Percentiles rank a stretch among this genome's conserved stretches.
phyloP scores from a whole-genome alignment of 2,113 vertebrate species.

The Typhlomys cinereus region DNA sequence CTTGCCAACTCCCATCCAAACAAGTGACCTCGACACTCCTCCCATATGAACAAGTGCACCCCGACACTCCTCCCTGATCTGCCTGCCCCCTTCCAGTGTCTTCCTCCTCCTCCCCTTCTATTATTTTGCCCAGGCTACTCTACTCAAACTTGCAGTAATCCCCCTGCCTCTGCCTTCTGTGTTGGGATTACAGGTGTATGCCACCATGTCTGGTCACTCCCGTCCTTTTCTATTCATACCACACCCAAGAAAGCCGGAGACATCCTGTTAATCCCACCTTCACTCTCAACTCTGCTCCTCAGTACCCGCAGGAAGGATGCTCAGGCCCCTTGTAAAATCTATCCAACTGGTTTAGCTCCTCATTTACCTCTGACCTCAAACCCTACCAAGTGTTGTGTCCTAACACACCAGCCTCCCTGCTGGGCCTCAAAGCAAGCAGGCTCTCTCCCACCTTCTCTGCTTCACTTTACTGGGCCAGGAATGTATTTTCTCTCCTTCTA shows the following conservation, averaged over 20 bases:
- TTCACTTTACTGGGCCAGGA: not conserved
- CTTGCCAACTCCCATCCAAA: not conserved
- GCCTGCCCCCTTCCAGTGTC: not conserved
- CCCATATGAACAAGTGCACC: no score
- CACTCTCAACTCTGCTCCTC: not conserved
- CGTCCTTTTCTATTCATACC: not conserved
- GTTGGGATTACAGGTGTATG: not conserved
- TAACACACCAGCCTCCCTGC: not conserved
- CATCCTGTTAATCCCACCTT: not conserved
- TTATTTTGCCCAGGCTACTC: not conserved
- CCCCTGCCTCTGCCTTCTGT: not conserved
- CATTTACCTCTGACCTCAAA: not conserved
- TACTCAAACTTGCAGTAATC: not conserved
- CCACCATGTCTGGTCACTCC: not conserved
- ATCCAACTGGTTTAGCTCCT: not conserved
- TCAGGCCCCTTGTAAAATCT: not conserved
- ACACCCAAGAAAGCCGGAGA: not conserved
- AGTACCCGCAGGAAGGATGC: not conserved
- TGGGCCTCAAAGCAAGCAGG: not conserved
- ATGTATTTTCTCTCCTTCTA: not conserved
- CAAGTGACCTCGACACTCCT: accelerated
- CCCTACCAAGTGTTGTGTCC: not conserved
- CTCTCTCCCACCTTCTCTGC: not conserved
- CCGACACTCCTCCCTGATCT: not conserved
- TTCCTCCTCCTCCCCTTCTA: no score